Base-by-base conservation (phyloP, 2,888 invertebrate genomes). In the Synanthedon andrenaeformis region DNA sequence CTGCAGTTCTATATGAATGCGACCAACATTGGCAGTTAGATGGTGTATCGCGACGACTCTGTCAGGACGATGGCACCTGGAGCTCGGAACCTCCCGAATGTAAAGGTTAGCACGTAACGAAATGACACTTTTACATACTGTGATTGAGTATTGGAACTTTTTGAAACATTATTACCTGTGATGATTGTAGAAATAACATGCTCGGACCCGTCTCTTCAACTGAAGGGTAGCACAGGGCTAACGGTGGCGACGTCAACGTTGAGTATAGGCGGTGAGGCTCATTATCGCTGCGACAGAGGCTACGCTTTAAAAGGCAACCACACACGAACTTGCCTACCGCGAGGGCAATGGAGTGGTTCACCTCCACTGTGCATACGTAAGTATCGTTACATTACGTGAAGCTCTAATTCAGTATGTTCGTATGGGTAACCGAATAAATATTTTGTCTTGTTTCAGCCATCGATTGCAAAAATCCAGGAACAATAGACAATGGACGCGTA, bases 31-130 rank as follows among this genome's bases (percentile, higher is more conserved):
- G 91, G 80, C 92, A 93, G 69, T 81, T 96, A 11, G 93, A 94
- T 61, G 96, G 96, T 0, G 94, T 94, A 3, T 94, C 94, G 3
- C 89, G 96, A 53, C 83, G 96, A 56, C 78, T 95, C 53, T 97
- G 96, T 69, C 90, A 95, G 53, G 96, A 96, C 69, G 94, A 96
- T 69, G 96, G 94, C 52, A 96, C 95, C 0, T 97, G 96, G 97
- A 95, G 95, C 67, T 93, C 94, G 14, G 94, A 94, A 56, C 82
- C 92, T 0, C 96, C 96, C 0, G 72, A 82, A n/a, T 97, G 97
- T 72, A 90, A 90, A 87, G 94, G 94, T 94, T 79, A 68, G 45
- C 28, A 5, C 14, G 13, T 49, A 45, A 13, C 45, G 14, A n/a
- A 45, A 35, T 35, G 1, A 35, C 8, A 35, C 35, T 35, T 10